These are phyloP conservation scores for Ostrea edulis DNA, from an alignment of 1,140 invertebrate genomes.

Conservation along the genomic window DNA sequence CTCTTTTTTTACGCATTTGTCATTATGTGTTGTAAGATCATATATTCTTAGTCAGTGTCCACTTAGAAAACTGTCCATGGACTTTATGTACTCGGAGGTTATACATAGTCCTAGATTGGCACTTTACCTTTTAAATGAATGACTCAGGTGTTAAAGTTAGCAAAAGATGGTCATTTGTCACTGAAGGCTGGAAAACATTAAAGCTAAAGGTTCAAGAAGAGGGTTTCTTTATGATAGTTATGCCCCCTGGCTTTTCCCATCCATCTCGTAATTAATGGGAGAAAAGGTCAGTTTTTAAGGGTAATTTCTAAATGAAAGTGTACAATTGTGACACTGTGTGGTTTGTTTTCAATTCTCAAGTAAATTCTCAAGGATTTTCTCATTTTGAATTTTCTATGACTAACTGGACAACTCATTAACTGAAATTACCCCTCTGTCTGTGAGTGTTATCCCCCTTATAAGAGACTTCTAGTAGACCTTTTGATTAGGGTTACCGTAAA, in stretches of 20 bases:
- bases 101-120: not conserved
- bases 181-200: not conserved
- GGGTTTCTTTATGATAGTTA: not conserved
- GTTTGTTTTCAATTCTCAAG: not conserved
- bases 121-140: not conserved
- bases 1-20: too few relatives aligned
- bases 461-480: not conserved
- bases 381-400: slow-evolving; percentile 12
- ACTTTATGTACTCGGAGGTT: not conserved
- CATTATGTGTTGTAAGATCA: not conserved
- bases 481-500: not conserved
- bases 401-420: slow-evolving; percentile 6
- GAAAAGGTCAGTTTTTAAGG: not conserved
- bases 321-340: not conserved
- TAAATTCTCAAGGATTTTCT: not conserved
- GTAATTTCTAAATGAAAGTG: not conserved
- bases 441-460: not conserved
- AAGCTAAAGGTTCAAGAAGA: not conserved
- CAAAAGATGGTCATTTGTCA: slow-evolving; percentile 15
- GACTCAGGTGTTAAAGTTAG: slow-evolving; percentile 25
- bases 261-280: not conserved
- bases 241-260: not conserved
- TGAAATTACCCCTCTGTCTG: slow-evolving; percentile 30
- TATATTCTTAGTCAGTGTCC: not conserved
- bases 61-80: not conserved